phyloP scores from a whole-genome alignment of 2,113 vertebrate genomes.

The Daboia siamensis region DNA sequence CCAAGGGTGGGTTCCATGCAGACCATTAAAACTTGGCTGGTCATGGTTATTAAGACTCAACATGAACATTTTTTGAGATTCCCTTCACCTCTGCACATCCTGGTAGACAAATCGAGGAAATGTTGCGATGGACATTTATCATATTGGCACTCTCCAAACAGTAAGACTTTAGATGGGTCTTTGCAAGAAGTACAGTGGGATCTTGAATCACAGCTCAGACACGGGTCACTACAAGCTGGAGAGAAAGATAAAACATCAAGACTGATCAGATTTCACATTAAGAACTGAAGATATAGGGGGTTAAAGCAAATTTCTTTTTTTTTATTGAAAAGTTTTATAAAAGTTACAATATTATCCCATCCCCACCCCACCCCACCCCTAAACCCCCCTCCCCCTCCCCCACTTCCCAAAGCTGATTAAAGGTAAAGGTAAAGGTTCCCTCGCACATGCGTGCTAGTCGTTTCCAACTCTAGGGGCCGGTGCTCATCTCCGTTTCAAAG shows the following conservation, averaged over 20 bases:
- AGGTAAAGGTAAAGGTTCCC: no score
- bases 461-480: no score
- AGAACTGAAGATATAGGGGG: background rate
- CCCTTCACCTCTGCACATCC: constrained; percentile 83
- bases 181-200: constrained; percentile 80
- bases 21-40: background rate
- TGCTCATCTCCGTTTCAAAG: no score
- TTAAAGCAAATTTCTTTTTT: no score
- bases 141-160: constrained; percentile 89
- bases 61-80: background rate
- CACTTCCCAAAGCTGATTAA: no score
- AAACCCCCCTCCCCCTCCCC: no score
- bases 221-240: constrained; percentile 80
- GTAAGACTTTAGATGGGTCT: constrained; percentile 82
- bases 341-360: no score
- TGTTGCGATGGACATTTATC: constrained; percentile 89
- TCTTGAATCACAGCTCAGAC: constrained; percentile 77
- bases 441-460: no score
- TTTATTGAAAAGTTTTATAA: no score
- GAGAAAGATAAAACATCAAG: constrained; percentile 23
- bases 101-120: constrained; percentile 83
- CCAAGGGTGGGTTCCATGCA: background rate
- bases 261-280: constrained; percentile 7
- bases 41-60: background rate
- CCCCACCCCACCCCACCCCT: no score